phyloP scores from a whole-genome alignment of 2,888 invertebrate genomes.

The Hypercompe scribonia region DNA sequence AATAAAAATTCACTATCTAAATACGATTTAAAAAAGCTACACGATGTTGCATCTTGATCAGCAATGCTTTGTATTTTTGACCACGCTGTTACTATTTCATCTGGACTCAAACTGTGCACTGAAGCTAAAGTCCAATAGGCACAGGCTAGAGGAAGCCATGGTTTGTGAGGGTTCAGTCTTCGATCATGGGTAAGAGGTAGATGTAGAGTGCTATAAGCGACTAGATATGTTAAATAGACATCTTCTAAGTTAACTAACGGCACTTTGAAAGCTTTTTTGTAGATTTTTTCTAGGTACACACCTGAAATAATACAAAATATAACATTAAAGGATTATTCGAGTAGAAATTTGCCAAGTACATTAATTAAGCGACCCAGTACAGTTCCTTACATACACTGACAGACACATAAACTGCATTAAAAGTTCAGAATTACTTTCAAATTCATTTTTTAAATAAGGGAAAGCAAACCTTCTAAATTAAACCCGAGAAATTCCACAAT shows the following conservation, averaged over 20 bases:
- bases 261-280: slow-evolving; percentile 82
- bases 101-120: slow-evolving; percentile 11
- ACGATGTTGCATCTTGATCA: slow-evolving; percentile 8
- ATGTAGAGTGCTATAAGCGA: slow-evolving; percentile 74
- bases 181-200: slow-evolving; percentile 4
- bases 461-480: too few species aligned
- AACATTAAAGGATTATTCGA: background rate
- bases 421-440: too few species aligned
- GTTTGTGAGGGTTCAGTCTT: slow-evolving; percentile 10
- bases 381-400: too few species aligned
- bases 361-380: background rate
- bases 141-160: slow-evolving; percentile 12
- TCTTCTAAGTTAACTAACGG: slow-evolving; percentile 90
- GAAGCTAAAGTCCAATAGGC: slow-evolving; percentile 14
- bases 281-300: slow-evolving; percentile 70
- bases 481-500: too few species aligned
- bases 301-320: slow-evolving; percentile 60
- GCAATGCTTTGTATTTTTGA: slow-evolving; percentile 9
- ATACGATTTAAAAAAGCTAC: slow-evolving; percentile 12
- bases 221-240: slow-evolving; percentile 90
- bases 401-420: too few species aligned
- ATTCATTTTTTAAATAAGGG: too few species aligned
- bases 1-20: slow-evolving; percentile 29
- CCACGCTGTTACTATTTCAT: slow-evolving; percentile 11
- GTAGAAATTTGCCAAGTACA: background rate